Evolutionary conservation across 1,140 invertebrate species (phyloP).

Genomic region (Caenorhabditis remanei): DNA sequence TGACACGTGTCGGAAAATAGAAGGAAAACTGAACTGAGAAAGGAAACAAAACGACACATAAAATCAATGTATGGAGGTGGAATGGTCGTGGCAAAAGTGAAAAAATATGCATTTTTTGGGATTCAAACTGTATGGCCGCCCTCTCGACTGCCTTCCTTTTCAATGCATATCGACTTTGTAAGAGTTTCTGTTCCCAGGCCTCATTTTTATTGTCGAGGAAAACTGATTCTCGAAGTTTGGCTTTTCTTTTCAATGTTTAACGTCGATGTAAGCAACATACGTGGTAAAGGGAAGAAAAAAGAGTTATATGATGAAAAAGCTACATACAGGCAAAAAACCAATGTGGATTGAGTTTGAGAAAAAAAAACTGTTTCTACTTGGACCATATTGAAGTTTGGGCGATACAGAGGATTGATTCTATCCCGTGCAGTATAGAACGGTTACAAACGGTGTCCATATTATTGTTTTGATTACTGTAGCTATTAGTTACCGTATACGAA

Average conservation of each 20-base stretch:
- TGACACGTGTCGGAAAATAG: neutral
- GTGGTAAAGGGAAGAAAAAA: neutral
- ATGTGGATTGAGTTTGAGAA: neutral
- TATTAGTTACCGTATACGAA: too few species aligned
- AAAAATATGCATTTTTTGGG: conserved; percentile 44
- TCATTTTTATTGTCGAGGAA: conserved; percentile 14
- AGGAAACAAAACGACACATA: conserved; percentile 16
- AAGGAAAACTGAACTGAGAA: neutral
- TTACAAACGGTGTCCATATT: too few species aligned
- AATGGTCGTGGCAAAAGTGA: conserved; percentile 25
- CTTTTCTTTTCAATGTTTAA: neutral
- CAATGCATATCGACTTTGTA: neutral
- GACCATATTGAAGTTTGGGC: too few species aligned
- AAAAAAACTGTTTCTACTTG: too few species aligned
- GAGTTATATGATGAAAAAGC: neutral
- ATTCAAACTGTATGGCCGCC: conserved; percentile 22
- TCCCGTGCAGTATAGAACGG: too few species aligned
- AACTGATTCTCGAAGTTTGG: neutral
- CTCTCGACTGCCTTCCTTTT: neutral
- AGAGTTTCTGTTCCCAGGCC: neutral
- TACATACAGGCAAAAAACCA: neutral
- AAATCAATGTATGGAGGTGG: conserved; percentile 31
- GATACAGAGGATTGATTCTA: too few species aligned
- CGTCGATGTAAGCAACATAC: neutral
- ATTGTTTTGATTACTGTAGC: too few species aligned